A percentile compares a stretch with the other conserved stretches of the same genome.
These are phyloP conservation scores for Therioaphis trifolii DNA, from an alignment of 2,888 invertebrate species.

Conservation along the genomic window DNA sequence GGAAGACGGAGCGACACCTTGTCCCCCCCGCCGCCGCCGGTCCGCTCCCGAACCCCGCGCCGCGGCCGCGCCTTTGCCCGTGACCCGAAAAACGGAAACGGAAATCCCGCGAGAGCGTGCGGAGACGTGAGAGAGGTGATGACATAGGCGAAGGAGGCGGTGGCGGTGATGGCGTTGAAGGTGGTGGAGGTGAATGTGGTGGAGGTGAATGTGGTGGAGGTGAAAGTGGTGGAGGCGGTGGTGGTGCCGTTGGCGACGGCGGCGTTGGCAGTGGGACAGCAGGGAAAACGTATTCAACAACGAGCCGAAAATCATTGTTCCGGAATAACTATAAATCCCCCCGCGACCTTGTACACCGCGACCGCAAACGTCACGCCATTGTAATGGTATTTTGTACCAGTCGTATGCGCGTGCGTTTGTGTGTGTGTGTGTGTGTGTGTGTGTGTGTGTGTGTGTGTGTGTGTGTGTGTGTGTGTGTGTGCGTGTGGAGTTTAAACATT, in stretches of 20 bases:
- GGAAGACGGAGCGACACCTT: slow-evolving; percentile 40
- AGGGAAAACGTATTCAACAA: slow-evolving; percentile 4
- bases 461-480: too few species aligned
- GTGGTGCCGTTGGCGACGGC: too few species aligned
- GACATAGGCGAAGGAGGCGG: too few species aligned
- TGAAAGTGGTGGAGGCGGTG: too few species aligned
- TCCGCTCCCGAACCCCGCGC: neutral
- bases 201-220: too few species aligned
- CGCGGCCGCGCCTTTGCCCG: neutral
- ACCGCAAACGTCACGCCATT: slow-evolving; percentile 43
- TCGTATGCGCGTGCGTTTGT: too few species aligned
- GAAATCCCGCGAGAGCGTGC: slow-evolving; percentile 15
- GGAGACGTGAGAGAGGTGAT: neutral
- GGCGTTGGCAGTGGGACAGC: neutral
- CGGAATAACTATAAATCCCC: slow-evolving; percentile 42
- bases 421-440: too few species aligned
- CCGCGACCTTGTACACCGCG: slow-evolving; percentile 26
- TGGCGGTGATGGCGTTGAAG: too few species aligned
- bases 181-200: too few species aligned
- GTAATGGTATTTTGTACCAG: slow-evolving; percentile 43
- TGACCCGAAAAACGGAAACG: slow-evolving; percentile 40
- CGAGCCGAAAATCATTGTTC: slow-evolving; percentile 52
- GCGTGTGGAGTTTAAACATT: slow-evolving; percentile 7
- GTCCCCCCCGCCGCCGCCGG: neutral
- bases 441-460: too few species aligned